Evolutionary conservation across 1,140 invertebrate genomes (phyloP), one percentile per base, ranked within the genome.

Genomic region (Linepithema humile): DNA sequence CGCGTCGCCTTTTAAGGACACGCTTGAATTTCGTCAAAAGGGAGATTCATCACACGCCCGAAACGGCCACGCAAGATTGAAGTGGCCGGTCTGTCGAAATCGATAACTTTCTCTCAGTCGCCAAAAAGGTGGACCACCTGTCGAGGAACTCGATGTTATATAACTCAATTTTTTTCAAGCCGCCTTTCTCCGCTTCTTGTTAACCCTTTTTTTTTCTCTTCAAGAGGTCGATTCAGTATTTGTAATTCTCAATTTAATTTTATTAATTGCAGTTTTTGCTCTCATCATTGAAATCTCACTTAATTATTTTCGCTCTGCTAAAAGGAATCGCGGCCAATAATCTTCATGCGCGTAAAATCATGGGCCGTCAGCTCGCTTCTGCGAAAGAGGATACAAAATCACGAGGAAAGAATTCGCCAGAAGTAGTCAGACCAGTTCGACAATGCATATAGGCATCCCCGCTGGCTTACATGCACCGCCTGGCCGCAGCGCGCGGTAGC

Each of bases 11-110:
- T 29, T 59, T 65, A 77, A 23, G 48, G 35, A 40, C 7, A 12
- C 3, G 38, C 15, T 23, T 43, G 64, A 75, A 83, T 83, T 77
- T 77, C 5, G 55, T 12, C 40, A 43, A 70, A 23, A 84, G 38
- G 17, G 6, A n/a, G n/a, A 12, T 12, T 50, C 62, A 26, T 77
- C 17, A 17, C 35, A 17, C 9, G 53, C 67, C 43, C 60, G 60
- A 82, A 65, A 83, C 65, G 85, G 9, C 29, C 7, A 32, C n/a
- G 20, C 26, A 40, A 65, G 17, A 20, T 67, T 83, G 23, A 70
- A 75, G 12, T 67, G 85, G 64, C 55, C 67, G 35, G 29, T 64
- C 65, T 84, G 82, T 78, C 72, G 65, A 87, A 87, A 87, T 77
- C 64, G 38, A 59, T 50, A 26, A 78, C 85, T 87, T 87, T 87